These are phyloP conservation scores for Schrankia costaestrigalis DNA, from an alignment of 2,888 invertebrate species.

Conservation along the genomic window DNA sequence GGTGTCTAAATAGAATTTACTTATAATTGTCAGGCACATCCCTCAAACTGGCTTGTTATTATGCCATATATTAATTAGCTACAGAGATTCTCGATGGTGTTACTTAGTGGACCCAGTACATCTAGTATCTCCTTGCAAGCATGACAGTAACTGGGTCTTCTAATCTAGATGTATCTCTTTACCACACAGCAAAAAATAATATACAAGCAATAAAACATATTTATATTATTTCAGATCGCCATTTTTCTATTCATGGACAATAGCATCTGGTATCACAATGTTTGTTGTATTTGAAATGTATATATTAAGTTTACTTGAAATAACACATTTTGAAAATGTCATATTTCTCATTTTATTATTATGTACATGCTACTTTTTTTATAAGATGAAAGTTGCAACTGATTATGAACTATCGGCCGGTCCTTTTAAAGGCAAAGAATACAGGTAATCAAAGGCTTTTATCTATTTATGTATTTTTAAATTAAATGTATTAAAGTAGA, in stretches of 20 bases:
- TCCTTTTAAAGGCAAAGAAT: slow-evolving; percentile 68
- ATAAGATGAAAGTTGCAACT: slow-evolving; percentile 68
- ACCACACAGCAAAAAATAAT: too few species aligned
- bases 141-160: too few species aligned
- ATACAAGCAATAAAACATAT: background rate
- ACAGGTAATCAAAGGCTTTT: slow-evolving; percentile 50
- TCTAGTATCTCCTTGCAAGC: too few species aligned
- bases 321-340: slow-evolving; percentile 76
- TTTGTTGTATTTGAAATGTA: slow-evolving; percentile 85
- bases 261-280: slow-evolving; percentile 84
- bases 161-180: too few species aligned
- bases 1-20: too few species aligned
- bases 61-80: too few species aligned
- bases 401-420: slow-evolving; percentile 67
- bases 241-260: slow-evolving; percentile 88
- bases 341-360: slow-evolving; percentile 54
- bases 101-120: too few species aligned
- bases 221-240: slow-evolving; percentile 76
- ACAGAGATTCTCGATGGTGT: too few species aligned
- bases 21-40: too few species aligned
- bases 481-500: background rate
- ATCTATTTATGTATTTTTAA: background rate
- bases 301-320: slow-evolving; percentile 86
- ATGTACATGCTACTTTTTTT: slow-evolving; percentile 64
- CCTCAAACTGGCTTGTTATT: too few species aligned